These are phyloP conservation scores for Lasiurus cinereus DNA, from an alignment of 2,113 vertebrate species.

Conservation along the genomic window DNA sequence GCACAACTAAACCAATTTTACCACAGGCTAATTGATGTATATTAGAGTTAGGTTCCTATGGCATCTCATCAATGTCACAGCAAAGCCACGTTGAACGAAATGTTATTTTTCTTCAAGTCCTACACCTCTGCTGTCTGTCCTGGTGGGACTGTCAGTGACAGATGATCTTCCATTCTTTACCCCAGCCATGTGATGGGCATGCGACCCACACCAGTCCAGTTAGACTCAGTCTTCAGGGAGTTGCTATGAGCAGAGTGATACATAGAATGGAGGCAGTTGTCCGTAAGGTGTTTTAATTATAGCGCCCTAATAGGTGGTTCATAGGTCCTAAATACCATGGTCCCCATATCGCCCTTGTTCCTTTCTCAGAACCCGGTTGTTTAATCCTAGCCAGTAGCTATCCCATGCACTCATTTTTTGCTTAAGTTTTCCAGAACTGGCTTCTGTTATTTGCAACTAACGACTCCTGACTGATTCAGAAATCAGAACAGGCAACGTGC, in stretches of 20 bases:
- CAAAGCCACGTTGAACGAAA: background rate
- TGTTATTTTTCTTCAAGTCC: background rate
- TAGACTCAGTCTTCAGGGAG: background rate
- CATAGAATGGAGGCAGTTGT: background rate
- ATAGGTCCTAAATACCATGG: background rate
- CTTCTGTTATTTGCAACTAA: background rate
- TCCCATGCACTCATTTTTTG: background rate
- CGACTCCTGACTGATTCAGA: background rate
- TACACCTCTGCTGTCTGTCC: background rate
- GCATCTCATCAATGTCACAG: background rate
- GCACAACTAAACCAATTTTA: background rate
- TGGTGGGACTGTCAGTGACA: background rate
- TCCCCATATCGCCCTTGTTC: background rate
- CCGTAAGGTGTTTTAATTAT: background rate
- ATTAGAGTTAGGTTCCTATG: background rate
- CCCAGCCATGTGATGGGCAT: background rate
- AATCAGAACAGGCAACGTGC: background rate
- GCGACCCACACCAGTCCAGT: background rate
- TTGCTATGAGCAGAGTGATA: slow-evolving; percentile 1
- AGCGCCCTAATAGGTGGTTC: background rate
- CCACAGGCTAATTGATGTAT: background rate
- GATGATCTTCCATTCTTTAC: background rate
- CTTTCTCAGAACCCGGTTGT: background rate
- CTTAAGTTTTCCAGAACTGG: background rate
- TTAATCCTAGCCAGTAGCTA: background rate